Base-by-base conservation (phyloP, 2,888 invertebrate species). In the Drosophila stalkeri region DNA sequence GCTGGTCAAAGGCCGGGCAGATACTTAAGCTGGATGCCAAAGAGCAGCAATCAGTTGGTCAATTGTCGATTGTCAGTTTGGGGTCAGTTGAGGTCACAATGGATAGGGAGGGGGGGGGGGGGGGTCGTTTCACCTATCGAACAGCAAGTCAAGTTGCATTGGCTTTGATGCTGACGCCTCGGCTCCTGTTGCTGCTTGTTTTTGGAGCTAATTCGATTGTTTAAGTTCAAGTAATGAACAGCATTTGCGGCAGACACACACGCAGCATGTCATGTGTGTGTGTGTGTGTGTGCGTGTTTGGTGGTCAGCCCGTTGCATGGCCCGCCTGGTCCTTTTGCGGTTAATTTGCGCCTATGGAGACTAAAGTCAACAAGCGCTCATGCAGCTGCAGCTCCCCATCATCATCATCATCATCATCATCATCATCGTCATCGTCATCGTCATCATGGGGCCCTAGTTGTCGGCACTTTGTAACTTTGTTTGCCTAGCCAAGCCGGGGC, bases 131-230 rank as follows among this genome's bases (percentile, higher is more conserved):
- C 52, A 31, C 39, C 54, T 57, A 64, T 55, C 31, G 20, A 49
- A 55, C 49, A 11, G 46, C 44, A n/a, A 44, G 44, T 27, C 47
- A 33, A 59, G 47, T 14, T 70, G 54, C 52, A 51, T 55, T 46
- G 63, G 47, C 43, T 60, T 43, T 66, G 64, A 33, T 59, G 68
- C 52, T 37, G 61, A 61, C 63, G 75, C 66, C 76, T 56, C 18
- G 18, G 33, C 44, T 70, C 47, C 54, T 66, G 64, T 56, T 59
- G 57, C 55, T 70, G 56, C 67, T 70, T 80, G 72, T 70, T 69
- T 64, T 64, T 12, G 54, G 43, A 70, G 72, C 72, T 82, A 79
- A 85, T 85, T 88, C 86, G 82, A 83, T 75, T 85, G 88, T 72
- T 87, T 85, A 63, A 68, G 75, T 72, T 60, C 72, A 82, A 77